These are phyloP conservation scores for Origma solitaria DNA, from an alignment of 2,113 vertebrate genomes.

Conservation along the genomic window DNA sequence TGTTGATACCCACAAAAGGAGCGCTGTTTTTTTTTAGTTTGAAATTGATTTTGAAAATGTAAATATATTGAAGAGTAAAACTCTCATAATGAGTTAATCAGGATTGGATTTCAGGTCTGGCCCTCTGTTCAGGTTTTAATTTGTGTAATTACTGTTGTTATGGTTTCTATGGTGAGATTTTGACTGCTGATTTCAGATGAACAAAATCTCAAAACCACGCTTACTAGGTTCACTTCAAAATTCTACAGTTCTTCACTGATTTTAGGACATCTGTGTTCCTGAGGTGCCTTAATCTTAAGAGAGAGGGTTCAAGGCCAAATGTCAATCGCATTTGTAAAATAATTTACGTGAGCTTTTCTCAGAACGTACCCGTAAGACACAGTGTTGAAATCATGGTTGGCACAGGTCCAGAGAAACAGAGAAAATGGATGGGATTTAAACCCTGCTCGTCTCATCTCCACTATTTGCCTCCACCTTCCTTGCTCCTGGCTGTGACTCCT, in stretches of 20 bases:
- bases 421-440: background rate
- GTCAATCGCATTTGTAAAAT: background rate
- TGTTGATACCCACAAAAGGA: rapidly evolving
- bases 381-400: background rate
- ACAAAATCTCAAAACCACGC: rapidly evolving
- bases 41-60: background rate
- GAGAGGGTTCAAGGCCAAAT: background rate
- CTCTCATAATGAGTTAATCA: background rate
- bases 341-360: background rate
- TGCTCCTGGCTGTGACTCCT: background rate
- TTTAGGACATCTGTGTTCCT: background rate
- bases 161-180: background rate
- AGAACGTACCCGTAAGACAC: background rate
- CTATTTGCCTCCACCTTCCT: background rate
- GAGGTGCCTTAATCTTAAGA: background rate
- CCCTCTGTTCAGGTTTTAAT: background rate
- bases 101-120: background rate
- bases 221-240: background rate
- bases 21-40: background rate
- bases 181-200: background rate
- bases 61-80: background rate
- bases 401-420: background rate
- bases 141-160: background rate
- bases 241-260: background rate
- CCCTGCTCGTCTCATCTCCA: background rate